These are phyloP conservation scores for Ochlodes sylvanus DNA, from an alignment of 2,888 invertebrate genomes.

Conservation along the genomic window DNA sequence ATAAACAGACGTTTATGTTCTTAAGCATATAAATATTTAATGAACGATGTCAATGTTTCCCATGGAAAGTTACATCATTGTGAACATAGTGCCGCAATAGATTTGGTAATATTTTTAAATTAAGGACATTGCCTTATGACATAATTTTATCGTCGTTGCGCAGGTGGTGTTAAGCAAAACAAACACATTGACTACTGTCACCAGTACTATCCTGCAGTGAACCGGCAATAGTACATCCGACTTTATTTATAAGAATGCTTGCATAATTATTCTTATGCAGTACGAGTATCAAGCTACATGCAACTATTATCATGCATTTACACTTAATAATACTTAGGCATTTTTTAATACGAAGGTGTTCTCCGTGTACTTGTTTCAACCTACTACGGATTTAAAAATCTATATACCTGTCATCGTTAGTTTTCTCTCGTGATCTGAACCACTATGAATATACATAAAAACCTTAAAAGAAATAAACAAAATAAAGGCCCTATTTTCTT, in stretches of 20 bases:
- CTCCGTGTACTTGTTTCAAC: constrained; percentile 22
- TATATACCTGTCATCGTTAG: constrained; percentile 14
- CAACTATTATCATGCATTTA: constrained; percentile 22
- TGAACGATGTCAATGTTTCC: too few relatives aligned
- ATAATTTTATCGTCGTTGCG: too few relatives aligned
- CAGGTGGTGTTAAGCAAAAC: too few relatives aligned
- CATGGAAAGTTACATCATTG: too few relatives aligned
- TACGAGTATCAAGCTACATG: constrained; percentile 13
- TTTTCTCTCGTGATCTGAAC: constrained; percentile 26
- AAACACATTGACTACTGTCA: too few relatives aligned
- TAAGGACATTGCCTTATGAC: too few relatives aligned
- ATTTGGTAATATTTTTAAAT: too few relatives aligned
- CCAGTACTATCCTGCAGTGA: too few relatives aligned
- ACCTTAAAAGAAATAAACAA: constrained; percentile 4
- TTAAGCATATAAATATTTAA: too few relatives aligned
- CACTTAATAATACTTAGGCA: constrained; percentile 30
- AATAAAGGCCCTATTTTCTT: background rate
- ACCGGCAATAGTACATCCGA: constrained; percentile 6
- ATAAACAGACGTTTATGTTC: too few relatives aligned
- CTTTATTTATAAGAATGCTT: constrained; percentile 33
- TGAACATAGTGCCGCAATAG: too few relatives aligned
- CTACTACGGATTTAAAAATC: constrained; percentile 21
- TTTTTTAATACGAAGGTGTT: constrained; percentile 30
- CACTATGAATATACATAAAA: constrained; percentile 11
- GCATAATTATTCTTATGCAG: constrained; percentile 27